Conservation (phyloP, 2,113 vertebrate genomes). For the Oreochromis aureus region DNA sequence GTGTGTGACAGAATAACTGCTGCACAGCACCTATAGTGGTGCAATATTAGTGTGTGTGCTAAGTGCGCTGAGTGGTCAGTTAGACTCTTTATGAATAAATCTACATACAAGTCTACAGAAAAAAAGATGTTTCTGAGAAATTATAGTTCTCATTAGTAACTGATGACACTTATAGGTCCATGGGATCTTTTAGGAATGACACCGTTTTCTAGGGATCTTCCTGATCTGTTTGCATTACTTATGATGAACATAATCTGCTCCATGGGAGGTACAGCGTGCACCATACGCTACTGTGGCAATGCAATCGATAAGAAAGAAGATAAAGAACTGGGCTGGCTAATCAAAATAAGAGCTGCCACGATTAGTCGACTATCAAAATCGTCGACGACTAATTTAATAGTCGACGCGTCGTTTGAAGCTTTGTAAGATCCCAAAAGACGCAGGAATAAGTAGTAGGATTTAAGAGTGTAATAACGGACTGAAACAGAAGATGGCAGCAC, state of each 20-base stretch:
- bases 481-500: too few relatives aligned
- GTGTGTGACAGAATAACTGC: background rate
- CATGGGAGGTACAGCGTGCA: rapidly evolving
- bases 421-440: too few relatives aligned
- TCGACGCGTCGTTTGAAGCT: too few relatives aligned
- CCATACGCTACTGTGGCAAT: background rate
- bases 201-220: background rate
- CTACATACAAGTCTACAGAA: background rate
- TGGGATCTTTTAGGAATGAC: background rate
- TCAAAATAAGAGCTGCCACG: background rate
- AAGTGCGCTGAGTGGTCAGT: background rate
- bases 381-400: too few relatives aligned
- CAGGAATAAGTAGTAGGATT: too few relatives aligned
- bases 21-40: background rate
- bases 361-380: too few relatives aligned
- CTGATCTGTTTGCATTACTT: background rate
- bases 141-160: background rate
- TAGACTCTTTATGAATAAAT: background rate
- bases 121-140: background rate
- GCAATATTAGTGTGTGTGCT: background rate
- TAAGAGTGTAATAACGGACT: too few relatives aligned
- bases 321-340: background rate
- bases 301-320: background rate
- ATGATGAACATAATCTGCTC: background rate
- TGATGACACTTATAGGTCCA: background rate